Conservation (phyloP, 2,888 invertebrate genomes). For the Colletes collaris region DNA sequence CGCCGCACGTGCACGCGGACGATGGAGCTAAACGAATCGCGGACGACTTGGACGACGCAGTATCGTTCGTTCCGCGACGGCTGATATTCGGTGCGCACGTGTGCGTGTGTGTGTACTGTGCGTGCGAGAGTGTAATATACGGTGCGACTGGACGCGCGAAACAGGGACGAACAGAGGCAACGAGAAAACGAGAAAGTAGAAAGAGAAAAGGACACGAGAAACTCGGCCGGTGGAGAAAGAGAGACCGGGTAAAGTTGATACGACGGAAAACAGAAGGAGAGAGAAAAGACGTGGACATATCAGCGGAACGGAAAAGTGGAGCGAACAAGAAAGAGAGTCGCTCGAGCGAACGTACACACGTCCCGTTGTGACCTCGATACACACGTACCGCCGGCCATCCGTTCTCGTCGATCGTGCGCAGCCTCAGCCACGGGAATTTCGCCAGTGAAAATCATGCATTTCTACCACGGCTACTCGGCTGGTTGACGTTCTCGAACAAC, state of each 20-base stretch:
- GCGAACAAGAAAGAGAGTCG: slow-evolving; percentile 53
- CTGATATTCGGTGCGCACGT: neutral
- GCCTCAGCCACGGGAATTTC: slow-evolving; percentile 62
- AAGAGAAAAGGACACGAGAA: slow-evolving; percentile 26
- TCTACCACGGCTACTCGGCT: slow-evolving; percentile 56
- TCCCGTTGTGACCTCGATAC: slow-evolving; percentile 68
- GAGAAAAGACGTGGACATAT: slow-evolving; percentile 1
- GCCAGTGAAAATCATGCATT: slow-evolving; percentile 71
- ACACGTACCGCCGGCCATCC: slow-evolving; percentile 33
- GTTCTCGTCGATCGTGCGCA: slow-evolving; percentile 46
- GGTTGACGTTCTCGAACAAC: slow-evolving; percentile 59
- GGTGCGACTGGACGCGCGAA: neutral
- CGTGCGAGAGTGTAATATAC: neutral
- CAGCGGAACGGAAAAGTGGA: slow-evolving; percentile 52
- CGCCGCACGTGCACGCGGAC: slow-evolving; percentile 34
- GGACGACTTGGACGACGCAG: slow-evolving; percentile 4
- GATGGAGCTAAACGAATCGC: slow-evolving; percentile 4
- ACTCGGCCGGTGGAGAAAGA: slow-evolving; percentile 18
- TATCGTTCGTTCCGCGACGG: slow-evolving; percentile 14
- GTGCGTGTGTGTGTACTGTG: neutral
- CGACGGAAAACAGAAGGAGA: neutral
- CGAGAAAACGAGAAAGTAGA: slow-evolving; percentile 31
- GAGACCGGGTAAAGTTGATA: slow-evolving; percentile 5
- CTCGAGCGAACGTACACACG: slow-evolving; percentile 45
- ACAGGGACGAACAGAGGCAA: slow-evolving; percentile 4